Percentiles rank a stretch among this genome's conserved stretches.
Conservation (phyloP, 2,888 invertebrate species). For the Gibbula magus region DNA sequence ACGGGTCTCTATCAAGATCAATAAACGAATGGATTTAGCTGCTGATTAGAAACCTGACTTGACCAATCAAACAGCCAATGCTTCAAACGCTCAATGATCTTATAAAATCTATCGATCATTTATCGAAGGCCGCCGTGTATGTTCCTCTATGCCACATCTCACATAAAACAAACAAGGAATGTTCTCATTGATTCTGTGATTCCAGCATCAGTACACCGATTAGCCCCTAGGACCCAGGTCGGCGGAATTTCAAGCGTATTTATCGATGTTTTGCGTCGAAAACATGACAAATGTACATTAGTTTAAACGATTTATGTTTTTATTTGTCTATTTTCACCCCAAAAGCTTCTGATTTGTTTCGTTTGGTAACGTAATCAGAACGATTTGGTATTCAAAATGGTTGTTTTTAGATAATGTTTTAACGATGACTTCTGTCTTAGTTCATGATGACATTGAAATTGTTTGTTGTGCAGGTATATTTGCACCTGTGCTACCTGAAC, state of each 20-base stretch:
- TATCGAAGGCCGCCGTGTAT: neutral
- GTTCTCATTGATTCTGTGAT: slow-evolving; percentile 1
- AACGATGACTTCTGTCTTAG: too few relatives aligned
- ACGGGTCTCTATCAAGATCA: neutral
- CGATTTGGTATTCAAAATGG: too few relatives aligned
- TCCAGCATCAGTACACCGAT: neutral
- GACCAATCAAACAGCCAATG: slow-evolving; percentile 2
- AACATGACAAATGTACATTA: neutral
- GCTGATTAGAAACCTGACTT: slow-evolving; percentile 4
- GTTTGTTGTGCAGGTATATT: too few relatives aligned
- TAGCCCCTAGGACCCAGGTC: neutral
- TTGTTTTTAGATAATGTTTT: too few relatives aligned
- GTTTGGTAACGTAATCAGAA: too few relatives aligned
- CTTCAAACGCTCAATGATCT: slow-evolving; percentile 19
- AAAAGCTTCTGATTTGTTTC: too few relatives aligned
- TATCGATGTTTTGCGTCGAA: neutral
- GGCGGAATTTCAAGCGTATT: neutral
- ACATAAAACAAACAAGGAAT: neutral
- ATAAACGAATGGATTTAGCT: neutral
- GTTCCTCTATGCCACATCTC: neutral
- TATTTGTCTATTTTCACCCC: too few relatives aligned
- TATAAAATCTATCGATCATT: slow-evolving; percentile 10
- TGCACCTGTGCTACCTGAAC: too few relatives aligned
- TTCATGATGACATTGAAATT: too few relatives aligned
- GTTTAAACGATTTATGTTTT: too few relatives aligned